phyloP scores from a whole-genome alignment of 2,888 invertebrate genomes.

The Tuta absoluta region DNA sequence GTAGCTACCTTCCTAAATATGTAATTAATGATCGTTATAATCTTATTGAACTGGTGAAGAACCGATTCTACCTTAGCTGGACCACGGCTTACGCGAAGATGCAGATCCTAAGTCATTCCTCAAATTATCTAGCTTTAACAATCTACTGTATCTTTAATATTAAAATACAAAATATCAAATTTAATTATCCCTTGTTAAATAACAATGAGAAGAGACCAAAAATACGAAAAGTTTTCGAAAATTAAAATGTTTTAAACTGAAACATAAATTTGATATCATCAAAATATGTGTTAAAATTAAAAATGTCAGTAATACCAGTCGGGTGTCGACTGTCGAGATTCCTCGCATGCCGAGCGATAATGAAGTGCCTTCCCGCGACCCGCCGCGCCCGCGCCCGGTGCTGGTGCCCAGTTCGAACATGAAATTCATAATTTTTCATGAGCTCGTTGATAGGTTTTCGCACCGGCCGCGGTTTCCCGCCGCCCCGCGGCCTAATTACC shows the following conservation, averaged over 20 bases:
- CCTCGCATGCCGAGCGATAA: conserved; percentile 59
- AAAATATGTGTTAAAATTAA: conserved; percentile 35
- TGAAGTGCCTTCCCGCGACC: conserved; percentile 65
- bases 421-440: conserved; percentile 81
- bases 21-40: too few relatives aligned
- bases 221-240: background rate
- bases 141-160: too few relatives aligned
- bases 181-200: too few relatives aligned
- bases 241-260: background rate
- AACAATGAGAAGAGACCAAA: too few relatives aligned
- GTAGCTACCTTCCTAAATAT: too few relatives aligned
- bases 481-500: conserved; percentile 81
- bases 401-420: conserved; percentile 62
- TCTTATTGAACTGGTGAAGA: too few relatives aligned
- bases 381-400: conserved; percentile 30
- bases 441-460: conserved; percentile 81
- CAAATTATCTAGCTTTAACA: too few relatives aligned
- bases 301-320: conserved; percentile 51
- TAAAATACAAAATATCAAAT: too few relatives aligned
- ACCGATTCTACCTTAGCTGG: too few relatives aligned
- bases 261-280: conserved; percentile 13
- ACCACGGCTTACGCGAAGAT: too few relatives aligned
- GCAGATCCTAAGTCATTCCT: background rate
- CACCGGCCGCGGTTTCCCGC: conserved; percentile 78
- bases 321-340: conserved; percentile 46